A percentile compares a stretch with the other conserved stretches of the same genome.
phyloP scores from a whole-genome alignment of 2,113 vertebrate species.

The Alectura lathami region DNA sequence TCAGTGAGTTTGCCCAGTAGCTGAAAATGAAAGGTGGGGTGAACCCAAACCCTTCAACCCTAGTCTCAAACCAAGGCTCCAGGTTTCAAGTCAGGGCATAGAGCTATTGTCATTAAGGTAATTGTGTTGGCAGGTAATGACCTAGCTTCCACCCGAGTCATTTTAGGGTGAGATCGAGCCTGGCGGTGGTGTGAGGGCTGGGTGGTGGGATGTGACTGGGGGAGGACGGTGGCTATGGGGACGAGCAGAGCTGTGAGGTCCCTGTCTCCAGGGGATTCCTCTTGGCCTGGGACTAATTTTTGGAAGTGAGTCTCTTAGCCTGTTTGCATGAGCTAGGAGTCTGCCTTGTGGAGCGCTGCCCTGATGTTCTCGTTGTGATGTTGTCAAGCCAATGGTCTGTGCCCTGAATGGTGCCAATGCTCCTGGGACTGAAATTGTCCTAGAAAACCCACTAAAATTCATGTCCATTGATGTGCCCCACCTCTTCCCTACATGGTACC shows the following conservation, averaged over 20 bases:
- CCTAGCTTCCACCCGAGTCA: not conserved
- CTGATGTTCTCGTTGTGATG: accelerated
- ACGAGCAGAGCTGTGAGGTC: not conserved
- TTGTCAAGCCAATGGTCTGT: not conserved
- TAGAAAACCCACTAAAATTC: not conserved
- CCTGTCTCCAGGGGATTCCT: not conserved
- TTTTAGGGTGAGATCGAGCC: not conserved
- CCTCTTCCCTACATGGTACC: accelerated
- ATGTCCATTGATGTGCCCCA: accelerated
- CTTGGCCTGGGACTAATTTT: not conserved
- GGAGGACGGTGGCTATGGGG: not conserved
- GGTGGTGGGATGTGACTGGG: not conserved
- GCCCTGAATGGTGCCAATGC: not conserved
- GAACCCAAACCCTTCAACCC: not conserved
- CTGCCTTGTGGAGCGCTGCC: not conserved
- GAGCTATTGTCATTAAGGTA: slow-evolving; percentile 8
- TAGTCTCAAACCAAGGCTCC: not conserved
- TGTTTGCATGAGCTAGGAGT: not conserved
- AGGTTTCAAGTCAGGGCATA: slow-evolving; percentile 11
- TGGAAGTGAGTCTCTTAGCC: not conserved
- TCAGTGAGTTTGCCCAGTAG: not conserved
- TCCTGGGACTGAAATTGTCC: not conserved
- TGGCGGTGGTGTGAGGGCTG: no score
- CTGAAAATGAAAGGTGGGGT: not conserved
- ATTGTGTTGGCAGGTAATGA: not conserved